phyloP scores from a whole-genome alignment of 2,113 vertebrate species.

The Zosterops lateralis region DNA sequence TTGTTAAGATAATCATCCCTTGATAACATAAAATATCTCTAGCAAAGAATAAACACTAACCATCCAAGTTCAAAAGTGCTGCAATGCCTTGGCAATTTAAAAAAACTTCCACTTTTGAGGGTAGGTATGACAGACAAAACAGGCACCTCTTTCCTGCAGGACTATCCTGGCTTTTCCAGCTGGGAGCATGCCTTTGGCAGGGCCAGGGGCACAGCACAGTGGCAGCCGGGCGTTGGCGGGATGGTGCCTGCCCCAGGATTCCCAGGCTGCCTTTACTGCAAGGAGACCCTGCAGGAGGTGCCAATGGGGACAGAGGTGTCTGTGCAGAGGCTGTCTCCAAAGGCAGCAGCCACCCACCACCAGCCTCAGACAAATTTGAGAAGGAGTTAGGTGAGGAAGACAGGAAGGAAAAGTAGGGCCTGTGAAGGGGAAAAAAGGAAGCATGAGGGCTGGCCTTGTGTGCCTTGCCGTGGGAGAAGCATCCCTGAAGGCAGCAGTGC shows the following conservation, averaged over 20 bases:
- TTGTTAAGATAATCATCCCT: background rate
- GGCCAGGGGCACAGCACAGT: fast-evolving
- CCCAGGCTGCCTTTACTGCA: background rate
- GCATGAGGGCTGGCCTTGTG: fast-evolving
- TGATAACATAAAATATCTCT: background rate
- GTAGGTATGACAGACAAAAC: too few relatives aligned
- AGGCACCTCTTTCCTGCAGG: fast-evolving
- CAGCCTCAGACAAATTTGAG: background rate
- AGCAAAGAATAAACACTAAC: background rate
- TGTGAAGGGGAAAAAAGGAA: background rate
- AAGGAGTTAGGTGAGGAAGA: background rate
- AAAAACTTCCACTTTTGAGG: too few relatives aligned
- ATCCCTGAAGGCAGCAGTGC: background rate
- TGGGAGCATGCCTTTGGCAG: fast-evolving
- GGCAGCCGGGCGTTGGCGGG: background rate
- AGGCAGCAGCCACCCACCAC: background rate
- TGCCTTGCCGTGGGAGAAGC: fast-evolving
- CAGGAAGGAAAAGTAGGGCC: background rate
- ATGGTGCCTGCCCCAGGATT: background rate
- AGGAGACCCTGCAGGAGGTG: background rate
- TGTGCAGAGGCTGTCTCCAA: background rate
- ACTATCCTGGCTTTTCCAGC: fast-evolving
- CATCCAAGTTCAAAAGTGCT: too few relatives aligned
- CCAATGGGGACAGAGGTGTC: background rate
- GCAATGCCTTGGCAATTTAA: too few relatives aligned